Base-by-base conservation (phyloP, 2,113 vertebrate species). In the Corydoras sp. region DNA sequence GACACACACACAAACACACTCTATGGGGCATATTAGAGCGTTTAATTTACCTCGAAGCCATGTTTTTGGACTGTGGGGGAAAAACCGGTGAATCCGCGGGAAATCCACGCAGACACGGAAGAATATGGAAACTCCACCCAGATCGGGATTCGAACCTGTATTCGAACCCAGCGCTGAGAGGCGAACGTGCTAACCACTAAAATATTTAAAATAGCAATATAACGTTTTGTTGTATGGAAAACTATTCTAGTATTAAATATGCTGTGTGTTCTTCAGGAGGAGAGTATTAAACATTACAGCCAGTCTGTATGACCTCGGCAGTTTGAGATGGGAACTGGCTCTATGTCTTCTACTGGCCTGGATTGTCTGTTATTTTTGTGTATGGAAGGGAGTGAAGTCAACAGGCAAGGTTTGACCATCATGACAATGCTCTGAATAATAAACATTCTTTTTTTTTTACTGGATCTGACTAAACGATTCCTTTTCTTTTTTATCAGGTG, bases 321-420 rank as follows among this genome's bases (percentile, higher is more conserved):
- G 73, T 58, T 53, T 91, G 29, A 85, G 86, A 49, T 92, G 92
- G 91, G 89, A 94, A 69, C 75, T 92, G 79, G 90, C 88, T 70
- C 81, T 93, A 65, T 91, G 91, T 85, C 89, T 92, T 18, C 81
- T 91, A 58, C 77, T 94, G 64, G 82, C 88, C 0, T 95, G 92
- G 90, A 83, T 91, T 79, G 78, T 93, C 78, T 95, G 92, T 73
- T 94, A 90, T 85, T 93, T 95, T 80, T 95, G 91, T 74, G 86
- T 93, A 50, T 94, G 92, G 91, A 92, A 90, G 75, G 88, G 90
- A 77, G 89, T 94, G 31, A 95, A 93, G 83, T 92, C 89, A 35
- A 91, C 88, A 9, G 91, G 91, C 24, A 94, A 94, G 88, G 86
- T 93, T 18, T 10, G 62, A 50, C 10, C 50, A 2, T 58, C 14